Evolutionary conservation across 2,797 vertebrate genomes (phyloP), one percentile per base, ranked within the genome.

Genomic region (Brachyalestes nurse): DNA sequence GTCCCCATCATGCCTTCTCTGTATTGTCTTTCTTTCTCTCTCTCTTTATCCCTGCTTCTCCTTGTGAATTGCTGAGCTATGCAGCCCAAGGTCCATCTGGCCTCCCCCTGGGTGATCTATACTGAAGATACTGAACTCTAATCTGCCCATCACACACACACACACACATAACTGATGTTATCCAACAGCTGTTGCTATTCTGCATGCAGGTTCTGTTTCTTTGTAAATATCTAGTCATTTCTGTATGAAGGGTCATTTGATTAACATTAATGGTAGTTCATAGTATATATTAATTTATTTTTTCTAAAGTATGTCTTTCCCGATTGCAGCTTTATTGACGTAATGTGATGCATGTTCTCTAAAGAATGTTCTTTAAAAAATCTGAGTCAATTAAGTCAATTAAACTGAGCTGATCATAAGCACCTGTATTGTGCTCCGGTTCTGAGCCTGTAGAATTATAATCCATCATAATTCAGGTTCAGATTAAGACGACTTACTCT

Each of bases 21-120:
- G 28, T 28, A 28, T 28, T 28, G 28, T 28, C 28, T 28, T 1
- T 28, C 28, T 28, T 28, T 28, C 28, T 28, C 3, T 28, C 3
- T 28, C 28, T 28, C n/a, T n/a, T n/a, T n/a, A n/a, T n/a, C n/a
- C n/a, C n/a, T n/a, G n/a, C n/a, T n/a, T n/a, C n/a, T n/a, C n/a
- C n/a, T 2, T 6, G 2, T n/a, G 38, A 57, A 57, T 5, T 61
- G 45, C 73, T 51, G 90, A 89, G 83, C 42, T 88, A 89, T 90
- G 89, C 89, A 91, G 85, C 87, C 87, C n/a, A 51, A 17, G 16
- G 51, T 88, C 92, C 93, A 94, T 94, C 93, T 93, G 93, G 28
- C 85, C 77, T 71, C 45, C 88, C 86, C 28, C 28, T 87, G 89
- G 88, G 91, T 89, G 89, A 90, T 60, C 16, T 0, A 25, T 57